Evolutionary conservation across 2,797 vertebrate species (phyloP).

Genomic region (Ceyx erithaca): DNA sequence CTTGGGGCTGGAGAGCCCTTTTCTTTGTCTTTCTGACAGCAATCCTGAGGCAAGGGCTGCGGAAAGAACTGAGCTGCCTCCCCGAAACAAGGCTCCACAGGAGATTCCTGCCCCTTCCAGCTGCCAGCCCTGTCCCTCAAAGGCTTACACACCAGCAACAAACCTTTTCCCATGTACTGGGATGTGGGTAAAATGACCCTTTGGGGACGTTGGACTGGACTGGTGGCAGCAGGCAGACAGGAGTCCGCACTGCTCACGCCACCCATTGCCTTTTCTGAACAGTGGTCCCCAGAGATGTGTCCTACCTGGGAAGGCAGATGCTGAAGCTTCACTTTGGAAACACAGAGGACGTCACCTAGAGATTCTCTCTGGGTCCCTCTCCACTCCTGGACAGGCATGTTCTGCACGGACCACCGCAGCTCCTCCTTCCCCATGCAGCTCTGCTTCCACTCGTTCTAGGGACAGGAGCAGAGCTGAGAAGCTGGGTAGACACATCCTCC

Average conservation of each 20-base stretch:
- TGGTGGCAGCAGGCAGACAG: not conserved
- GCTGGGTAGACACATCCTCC: not conserved
- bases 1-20: not conserved
- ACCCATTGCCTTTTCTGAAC: not conserved
- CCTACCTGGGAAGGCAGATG: constrained; percentile 93
- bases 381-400: constrained; percentile 86
- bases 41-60: not conserved
- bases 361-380: constrained; percentile 86
- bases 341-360: constrained; percentile 84
- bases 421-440: constrained; percentile 78
- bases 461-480: not conserved
- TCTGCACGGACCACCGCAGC: constrained; percentile 88
- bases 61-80: not conserved
- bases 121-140: not conserved
- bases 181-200: not conserved
- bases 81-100: not conserved
- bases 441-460: constrained; percentile 53
- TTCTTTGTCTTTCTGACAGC: not conserved
- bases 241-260: not conserved
- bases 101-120: not conserved
- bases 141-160: not conserved
- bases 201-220: not conserved
- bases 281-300: not conserved
- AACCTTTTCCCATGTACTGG: not conserved
- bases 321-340: constrained; percentile 91